Percentiles rank a stretch among this genome's conserved stretches.
Evolutionary conservation across 2,113 vertebrate species (phyloP).

Genomic region (Sardina pilchardus): DNA sequence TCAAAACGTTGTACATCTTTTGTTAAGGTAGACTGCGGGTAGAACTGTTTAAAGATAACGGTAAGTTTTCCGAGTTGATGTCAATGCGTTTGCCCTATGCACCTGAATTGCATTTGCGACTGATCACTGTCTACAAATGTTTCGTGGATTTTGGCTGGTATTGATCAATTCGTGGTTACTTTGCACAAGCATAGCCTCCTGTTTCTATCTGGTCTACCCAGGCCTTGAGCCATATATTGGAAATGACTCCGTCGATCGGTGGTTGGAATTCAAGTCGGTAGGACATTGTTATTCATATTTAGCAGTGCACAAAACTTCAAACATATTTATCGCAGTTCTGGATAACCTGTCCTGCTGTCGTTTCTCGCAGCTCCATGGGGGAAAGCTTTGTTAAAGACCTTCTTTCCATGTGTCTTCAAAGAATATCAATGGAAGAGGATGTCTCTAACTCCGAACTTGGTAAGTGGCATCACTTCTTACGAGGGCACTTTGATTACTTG

Average conservation of each 20-base stretch:
- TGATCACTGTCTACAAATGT: not conserved
- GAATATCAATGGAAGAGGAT: conserved; percentile 57
- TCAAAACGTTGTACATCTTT: no score
- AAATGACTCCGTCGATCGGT: not conserved
- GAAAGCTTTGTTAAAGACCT: conserved; percentile 59
- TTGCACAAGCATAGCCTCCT: not conserved
- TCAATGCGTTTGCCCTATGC: no score
- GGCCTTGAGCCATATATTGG: not conserved
- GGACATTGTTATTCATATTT: not conserved
- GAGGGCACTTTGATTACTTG: no score
- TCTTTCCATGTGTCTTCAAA: conserved; percentile 59
- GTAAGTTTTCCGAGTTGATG: no score
- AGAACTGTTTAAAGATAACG: no score
- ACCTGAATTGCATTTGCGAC: not conserved
- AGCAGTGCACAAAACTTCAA: not conserved
- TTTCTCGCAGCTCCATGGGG: conserved; percentile 50
- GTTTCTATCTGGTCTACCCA: no score
- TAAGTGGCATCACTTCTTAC: conserved; percentile 41
- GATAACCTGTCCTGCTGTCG: not conserved
- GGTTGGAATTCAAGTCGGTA: not conserved
- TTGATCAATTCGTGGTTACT: not conserved
- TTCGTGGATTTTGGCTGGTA: not conserved
- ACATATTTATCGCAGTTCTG: not conserved
- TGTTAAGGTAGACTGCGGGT: no score
- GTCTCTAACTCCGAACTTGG: conserved; percentile 52